These are phyloP conservation scores for Microcebus murinus DNA, from an alignment of 2,113 vertebrate genomes.

Conservation along the genomic window DNA sequence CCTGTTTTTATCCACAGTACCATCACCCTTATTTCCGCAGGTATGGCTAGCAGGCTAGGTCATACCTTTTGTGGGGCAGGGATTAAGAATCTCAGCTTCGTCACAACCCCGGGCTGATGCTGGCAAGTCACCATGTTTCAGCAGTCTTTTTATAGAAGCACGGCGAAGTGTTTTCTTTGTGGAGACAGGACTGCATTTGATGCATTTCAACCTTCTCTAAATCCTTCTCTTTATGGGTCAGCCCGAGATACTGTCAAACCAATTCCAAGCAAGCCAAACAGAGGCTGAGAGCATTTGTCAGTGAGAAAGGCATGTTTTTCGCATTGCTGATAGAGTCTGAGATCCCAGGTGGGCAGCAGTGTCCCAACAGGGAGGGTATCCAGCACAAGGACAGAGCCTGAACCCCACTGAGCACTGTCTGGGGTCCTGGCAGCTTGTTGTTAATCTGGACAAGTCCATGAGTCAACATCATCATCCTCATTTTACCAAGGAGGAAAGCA, in stretches of 20 bases:
- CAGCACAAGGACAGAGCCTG: background rate
- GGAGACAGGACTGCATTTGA: background rate
- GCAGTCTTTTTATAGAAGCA: background rate
- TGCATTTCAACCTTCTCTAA: background rate
- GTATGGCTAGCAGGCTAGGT: background rate
- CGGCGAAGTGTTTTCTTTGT: background rate
- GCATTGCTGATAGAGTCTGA: background rate
- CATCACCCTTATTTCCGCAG: background rate
- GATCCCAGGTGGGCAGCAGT: background rate
- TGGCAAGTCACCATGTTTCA: background rate
- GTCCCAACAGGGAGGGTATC: background rate
- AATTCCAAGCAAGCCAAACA: background rate
- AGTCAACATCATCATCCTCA: background rate
- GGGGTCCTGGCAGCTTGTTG: background rate
- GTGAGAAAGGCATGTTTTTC: background rate
- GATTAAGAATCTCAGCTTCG: background rate
- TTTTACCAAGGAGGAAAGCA: background rate
- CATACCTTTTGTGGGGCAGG: background rate
- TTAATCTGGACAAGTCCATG: background rate
- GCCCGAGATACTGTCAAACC: constrained; percentile 2
- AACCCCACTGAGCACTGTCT: background rate
- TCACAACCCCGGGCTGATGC: background rate
- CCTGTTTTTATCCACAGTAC: background rate
- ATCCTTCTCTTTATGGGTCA: constrained; percentile 10
- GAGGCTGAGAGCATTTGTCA: background rate